Evolutionary conservation across 2,113 vertebrate species (phyloP).

Genomic region (Maccullochella peelii): DNA sequence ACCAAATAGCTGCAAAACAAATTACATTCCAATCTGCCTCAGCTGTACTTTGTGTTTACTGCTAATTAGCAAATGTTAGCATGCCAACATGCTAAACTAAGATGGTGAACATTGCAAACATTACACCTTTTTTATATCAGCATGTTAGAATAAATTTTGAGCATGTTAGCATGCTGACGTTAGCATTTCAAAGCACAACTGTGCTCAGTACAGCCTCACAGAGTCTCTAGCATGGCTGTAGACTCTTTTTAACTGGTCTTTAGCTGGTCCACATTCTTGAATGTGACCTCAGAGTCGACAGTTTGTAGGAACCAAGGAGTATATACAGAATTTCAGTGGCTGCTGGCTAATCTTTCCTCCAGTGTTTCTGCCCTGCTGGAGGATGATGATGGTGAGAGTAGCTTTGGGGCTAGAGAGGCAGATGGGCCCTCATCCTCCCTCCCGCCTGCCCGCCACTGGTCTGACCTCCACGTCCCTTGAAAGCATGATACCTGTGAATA

Average conservation of each 20-base stretch:
- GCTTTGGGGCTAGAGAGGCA: conserved; percentile 66
- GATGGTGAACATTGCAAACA: not conserved
- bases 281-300: conserved; percentile 40
- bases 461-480: conserved; percentile 69
- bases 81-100: not conserved
- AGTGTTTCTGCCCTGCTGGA: conserved; percentile 46
- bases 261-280: conserved; percentile 29
- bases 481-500: conserved; percentile 73
- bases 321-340: conserved; percentile 33
- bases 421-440: conserved; percentile 63
- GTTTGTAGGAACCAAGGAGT: conserved; percentile 17
- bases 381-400: conserved; percentile 48
- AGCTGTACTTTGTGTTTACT: not conserved
- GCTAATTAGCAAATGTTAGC: not conserved
- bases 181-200: not conserved
- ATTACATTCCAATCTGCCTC: not conserved
- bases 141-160: not conserved
- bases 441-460: conserved; percentile 20
- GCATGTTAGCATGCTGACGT: not conserved
- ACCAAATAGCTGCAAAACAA: not conserved
- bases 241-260: not conserved
- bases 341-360: conserved; percentile 41
- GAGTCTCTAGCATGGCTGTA: not conserved
- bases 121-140: not conserved
- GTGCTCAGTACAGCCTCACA: not conserved